Conservation (phyloP, 64 coral and sea anemone species). For the Stichodactyla helianthus region DNA sequence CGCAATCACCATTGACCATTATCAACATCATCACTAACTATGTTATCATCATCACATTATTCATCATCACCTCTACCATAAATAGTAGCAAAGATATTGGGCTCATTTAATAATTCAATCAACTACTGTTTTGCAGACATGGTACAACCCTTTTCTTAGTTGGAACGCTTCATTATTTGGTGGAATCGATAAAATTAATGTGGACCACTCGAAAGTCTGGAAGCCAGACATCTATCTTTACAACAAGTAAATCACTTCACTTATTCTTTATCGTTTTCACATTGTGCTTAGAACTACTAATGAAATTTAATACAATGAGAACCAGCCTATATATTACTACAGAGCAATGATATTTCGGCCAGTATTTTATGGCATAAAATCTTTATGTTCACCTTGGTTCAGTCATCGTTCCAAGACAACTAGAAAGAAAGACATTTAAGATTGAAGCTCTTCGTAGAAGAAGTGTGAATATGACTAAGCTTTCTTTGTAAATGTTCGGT, state of each 20-base stretch:
- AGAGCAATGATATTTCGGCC: too few species aligned
- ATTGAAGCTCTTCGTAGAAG: too few species aligned
- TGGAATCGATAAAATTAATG: constrained; percentile 63
- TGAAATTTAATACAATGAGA: too few species aligned
- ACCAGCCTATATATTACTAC: too few species aligned
- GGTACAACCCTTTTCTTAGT: constrained; percentile 74
- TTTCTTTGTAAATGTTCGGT: too few species aligned
- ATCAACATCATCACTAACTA: neutral
- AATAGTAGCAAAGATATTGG: too few species aligned
- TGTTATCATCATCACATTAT: neutral
- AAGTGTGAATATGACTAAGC: too few species aligned
- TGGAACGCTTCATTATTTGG: constrained; percentile 76
- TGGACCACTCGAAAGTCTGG: constrained; percentile 56
- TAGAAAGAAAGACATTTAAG: too few species aligned
- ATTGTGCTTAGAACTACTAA: neutral
- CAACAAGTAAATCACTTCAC: constrained; percentile 55
- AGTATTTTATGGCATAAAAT: too few species aligned
- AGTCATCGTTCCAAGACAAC: too few species aligned
- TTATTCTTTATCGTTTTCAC: neutral
- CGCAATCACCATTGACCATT: neutral
- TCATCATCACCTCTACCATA: too few species aligned
- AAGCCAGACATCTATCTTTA: constrained; percentile 82
- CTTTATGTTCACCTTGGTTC: too few species aligned
- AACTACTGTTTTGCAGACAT: constrained; percentile 21
- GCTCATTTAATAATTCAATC: neutral